A percentile compares a stretch with the other conserved stretches of the same genome.
phyloP scores from a whole-genome alignment of 1,140 invertebrate species.

The Pseudomyrmex dendroicus region DNA sequence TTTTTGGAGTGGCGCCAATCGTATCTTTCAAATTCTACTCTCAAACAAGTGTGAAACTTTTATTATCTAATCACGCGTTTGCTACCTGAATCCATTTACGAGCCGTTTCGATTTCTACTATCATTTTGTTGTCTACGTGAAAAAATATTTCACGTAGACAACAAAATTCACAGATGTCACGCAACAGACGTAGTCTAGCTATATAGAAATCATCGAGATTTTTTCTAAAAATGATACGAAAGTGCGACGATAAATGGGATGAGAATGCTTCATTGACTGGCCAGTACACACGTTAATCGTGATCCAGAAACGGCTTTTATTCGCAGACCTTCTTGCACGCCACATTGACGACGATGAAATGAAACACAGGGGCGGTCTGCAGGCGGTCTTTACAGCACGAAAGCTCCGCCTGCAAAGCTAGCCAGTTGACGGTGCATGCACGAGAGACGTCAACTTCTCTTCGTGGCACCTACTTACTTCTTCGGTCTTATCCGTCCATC shows the following conservation, averaged over 20 bases:
- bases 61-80: slow-evolving; percentile 12
- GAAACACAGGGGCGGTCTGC: slow-evolving; percentile 74
- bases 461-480: slow-evolving; percentile 47
- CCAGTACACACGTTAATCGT: slow-evolving; percentile 13
- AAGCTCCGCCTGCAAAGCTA: slow-evolving; percentile 75
- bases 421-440: slow-evolving; percentile 64
- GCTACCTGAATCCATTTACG: neutral
- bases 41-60: neutral
- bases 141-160: too few species aligned
- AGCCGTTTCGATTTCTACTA: neutral
- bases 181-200: neutral
- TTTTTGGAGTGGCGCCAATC: slow-evolving; percentile 21
- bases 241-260: neutral
- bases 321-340: slow-evolving; percentile 62
- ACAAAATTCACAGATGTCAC: neutral
- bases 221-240: neutral
- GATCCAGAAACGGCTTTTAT: slow-evolving; percentile 58
- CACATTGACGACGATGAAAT: slow-evolving; percentile 68
- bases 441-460: slow-evolving; percentile 68
- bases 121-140: too few species aligned
- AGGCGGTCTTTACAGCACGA: slow-evolving; percentile 74
- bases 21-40: neutral
- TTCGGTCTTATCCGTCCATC: slow-evolving; percentile 18
- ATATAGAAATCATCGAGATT: slow-evolving; percentile 12
- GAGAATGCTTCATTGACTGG: neutral